A percentile compares a stretch with the other conserved stretches of the same genome.
These are phyloP conservation scores for Thymelicus lineola DNA, from an alignment of 2,888 invertebrate species.

Conservation along the genomic window DNA sequence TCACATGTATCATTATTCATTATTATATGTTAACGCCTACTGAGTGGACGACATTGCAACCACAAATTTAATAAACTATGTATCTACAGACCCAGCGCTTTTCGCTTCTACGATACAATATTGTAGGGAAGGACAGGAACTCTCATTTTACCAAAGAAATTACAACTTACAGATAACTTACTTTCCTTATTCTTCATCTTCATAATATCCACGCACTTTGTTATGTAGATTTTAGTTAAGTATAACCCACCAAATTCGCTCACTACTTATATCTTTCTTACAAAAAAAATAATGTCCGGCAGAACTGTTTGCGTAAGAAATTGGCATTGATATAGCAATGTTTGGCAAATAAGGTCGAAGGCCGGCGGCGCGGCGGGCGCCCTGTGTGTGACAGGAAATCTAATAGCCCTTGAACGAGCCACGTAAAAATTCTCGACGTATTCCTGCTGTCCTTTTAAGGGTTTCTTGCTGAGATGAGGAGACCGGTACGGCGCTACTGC, in stretches of 20 bases:
- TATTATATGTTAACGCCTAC: no score
- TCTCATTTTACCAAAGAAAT: no score
- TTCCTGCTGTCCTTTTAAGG: slow-evolving; percentile 59
- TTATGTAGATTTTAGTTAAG: no score
- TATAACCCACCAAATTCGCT: neutral
- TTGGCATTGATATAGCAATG: slow-evolving; percentile 69
- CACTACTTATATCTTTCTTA: slow-evolving; percentile 9
- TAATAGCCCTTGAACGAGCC: slow-evolving; percentile 74
- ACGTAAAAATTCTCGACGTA: slow-evolving; percentile 68
- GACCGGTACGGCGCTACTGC: slow-evolving; percentile 23
- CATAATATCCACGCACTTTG: no score
- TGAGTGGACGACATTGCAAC: no score
- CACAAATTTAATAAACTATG: no score
- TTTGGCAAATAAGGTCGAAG: slow-evolving; percentile 75
- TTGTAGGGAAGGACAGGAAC: no score
- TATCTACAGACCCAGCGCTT: no score
- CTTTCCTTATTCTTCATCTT: no score
- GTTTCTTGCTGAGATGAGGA: slow-evolving; percentile 45
- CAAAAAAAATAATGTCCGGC: slow-evolving; percentile 67
- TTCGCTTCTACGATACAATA: no score
- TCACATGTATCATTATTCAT: no score
- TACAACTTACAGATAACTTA: no score
- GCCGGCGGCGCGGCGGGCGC: slow-evolving; percentile 54
- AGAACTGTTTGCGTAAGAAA: slow-evolving; percentile 76
- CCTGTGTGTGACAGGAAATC: slow-evolving; percentile 78